A percentile compares a stretch with the other conserved stretches of the same genome.
phyloP scores from a whole-genome alignment of 2,888 invertebrate species.

The Smittia sp. region DNA sequence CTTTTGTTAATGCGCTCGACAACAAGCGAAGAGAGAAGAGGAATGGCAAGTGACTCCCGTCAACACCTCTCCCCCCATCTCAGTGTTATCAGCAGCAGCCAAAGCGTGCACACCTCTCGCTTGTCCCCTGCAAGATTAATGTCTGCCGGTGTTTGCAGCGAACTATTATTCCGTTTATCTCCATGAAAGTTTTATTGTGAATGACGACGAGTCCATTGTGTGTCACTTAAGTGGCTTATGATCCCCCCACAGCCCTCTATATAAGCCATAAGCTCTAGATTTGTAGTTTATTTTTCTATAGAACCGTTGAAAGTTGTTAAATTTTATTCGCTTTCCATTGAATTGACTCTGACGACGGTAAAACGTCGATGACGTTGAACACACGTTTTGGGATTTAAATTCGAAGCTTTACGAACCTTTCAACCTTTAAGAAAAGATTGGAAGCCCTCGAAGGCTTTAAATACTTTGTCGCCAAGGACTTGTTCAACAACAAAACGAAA shows the following conservation, averaged over 20 bases:
- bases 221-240: neutral
- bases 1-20: neutral
- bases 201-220: neutral
- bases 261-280: neutral
- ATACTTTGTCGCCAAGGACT: neutral
- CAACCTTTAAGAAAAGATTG: neutral
- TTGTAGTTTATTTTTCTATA: neutral
- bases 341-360: neutral
- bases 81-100: no score
- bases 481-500: no score
- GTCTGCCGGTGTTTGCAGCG: neutral
- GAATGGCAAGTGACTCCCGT: no score
- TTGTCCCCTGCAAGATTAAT: no score
- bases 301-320: neutral
- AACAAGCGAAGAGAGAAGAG: neutral
- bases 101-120: no score
- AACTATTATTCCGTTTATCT: neutral
- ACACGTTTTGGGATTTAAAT: no score
- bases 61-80: no score
- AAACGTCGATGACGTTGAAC: neutral
- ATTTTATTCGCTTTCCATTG: neutral
- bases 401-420: neutral
- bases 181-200: neutral
- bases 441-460: neutral
- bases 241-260: neutral